Percentiles rank a stretch among this genome's conserved stretches.
Evolutionary conservation across 1,140 invertebrate genomes (phyloP).

Genomic region (Wiebesia pumilae): DNA sequence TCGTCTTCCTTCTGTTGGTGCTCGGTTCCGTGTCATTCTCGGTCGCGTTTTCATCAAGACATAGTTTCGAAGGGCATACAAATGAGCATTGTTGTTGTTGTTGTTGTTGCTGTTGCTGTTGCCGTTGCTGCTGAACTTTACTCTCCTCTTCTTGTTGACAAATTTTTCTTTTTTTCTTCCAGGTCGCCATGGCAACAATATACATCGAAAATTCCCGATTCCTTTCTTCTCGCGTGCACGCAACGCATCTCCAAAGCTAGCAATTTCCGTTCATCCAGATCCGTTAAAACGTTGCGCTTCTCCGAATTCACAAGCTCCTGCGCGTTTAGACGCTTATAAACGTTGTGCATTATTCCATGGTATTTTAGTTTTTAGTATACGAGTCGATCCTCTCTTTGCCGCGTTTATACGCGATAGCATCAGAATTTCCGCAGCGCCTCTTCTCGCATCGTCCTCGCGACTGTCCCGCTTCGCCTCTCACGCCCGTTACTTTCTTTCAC

Average conservation of each 20-base stretch:
- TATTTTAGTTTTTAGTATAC: neutral
- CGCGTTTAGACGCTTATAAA: neutral
- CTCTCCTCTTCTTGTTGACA: conserved; percentile 10
- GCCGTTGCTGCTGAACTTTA: conserved; percentile 57
- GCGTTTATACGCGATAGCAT: conserved; percentile 48
- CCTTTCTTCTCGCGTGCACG: neutral
- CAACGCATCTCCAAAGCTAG: too few species aligned
- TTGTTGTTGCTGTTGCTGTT: too few species aligned
- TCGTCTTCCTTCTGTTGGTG: neutral
- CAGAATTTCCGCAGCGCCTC: neutral
- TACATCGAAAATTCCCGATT: neutral
- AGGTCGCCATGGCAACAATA: neutral
- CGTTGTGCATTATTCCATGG: neutral
- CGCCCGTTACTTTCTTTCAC: conserved; percentile 61
- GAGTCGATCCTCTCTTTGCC: neutral
- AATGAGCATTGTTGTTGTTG: conserved; percentile 59
- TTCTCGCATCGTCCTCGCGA: neutral
- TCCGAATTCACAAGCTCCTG: neutral
- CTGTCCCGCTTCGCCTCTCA: neutral
- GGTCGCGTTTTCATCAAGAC: conserved; percentile 64
- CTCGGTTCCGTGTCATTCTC: conserved; percentile 50
- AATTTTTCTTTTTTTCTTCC: conserved; percentile 4
- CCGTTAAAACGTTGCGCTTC: neutral
- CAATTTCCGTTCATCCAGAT: neutral
- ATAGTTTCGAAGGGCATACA: conserved; percentile 44